Base-by-base conservation (phyloP, 2,113 vertebrate species). In the Actenoides hombroni region DNA sequence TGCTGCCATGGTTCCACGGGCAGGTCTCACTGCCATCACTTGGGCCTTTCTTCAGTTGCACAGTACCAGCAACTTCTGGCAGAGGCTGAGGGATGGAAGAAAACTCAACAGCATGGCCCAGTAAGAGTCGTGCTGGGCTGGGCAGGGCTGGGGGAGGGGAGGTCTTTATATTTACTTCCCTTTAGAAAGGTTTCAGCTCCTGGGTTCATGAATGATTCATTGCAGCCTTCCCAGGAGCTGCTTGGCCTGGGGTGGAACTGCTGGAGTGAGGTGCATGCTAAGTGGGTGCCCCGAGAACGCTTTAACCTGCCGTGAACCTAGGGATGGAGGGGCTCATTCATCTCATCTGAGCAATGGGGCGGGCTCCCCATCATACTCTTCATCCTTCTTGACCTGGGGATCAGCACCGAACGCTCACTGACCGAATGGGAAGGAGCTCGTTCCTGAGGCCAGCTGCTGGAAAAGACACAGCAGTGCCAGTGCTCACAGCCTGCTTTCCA, bases 331-430 rank as follows among this genome's bases (percentile, higher is more conserved):
- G 28, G 33, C 20, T 23, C 9, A 29, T 75, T 68, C 11, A 2
- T 31, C 64, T 35, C 16, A 4, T 5, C 0, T 3, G 42, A 40
- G 13, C n/a, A 13, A 8, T 20, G 31, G 23, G 19, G 10, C 2
- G 51, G 17, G 9, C 56, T 83, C 61, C 48, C 69, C 74, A 23
- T 39, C 26, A 1, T 5, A 1, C 0, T 5, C 3, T 9, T 24
- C 63, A 16, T 20, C 86, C 61, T 33, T 10, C 77, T 16, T 13
- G 16, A 54, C 65, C 69, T 25, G 4, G 28, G 1, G 20, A 2
- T 9, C 26, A 11, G 59, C 28, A 3, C 33, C 2, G 4, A 35
- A 6, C 0, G 0, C 1, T 35, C 6, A 14, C 10, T 2, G 29
- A 29, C 16, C n/a, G n/a, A n/a, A n/a, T n/a, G 44, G 64, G 48